A percentile compares a stretch with the other conserved stretches of the same genome.
Evolutionary conservation across 1,140 invertebrate genomes (phyloP).

Genomic region (Zaprionus camerounensis): DNA sequence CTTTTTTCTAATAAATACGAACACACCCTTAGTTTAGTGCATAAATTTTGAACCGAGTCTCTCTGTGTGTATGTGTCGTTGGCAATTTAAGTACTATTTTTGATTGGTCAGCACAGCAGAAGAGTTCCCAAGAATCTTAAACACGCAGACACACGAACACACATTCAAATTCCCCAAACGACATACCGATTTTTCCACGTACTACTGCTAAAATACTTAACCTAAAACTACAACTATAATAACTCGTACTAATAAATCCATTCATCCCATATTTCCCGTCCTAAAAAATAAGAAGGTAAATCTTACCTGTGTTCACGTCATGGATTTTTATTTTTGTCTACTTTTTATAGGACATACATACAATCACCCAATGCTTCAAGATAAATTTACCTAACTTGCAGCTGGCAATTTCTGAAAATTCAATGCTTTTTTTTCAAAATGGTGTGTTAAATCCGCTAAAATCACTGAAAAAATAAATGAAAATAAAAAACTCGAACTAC

Average conservation of each 20-base stretch:
- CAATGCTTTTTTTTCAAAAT: conserved; percentile 58
- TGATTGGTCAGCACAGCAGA: conserved; percentile 63
- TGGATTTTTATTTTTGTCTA: conserved; percentile 57
- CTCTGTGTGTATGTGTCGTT: conserved; percentile 67
- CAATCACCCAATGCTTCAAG: conserved; percentile 63
- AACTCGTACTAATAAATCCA: conserved; percentile 17
- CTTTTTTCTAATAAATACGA: conserved; percentile 40
- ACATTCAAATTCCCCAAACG: conserved; percentile 3
- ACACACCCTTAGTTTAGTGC: conserved; percentile 39
- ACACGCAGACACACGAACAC: conserved; percentile 12
- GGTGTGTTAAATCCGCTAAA: conserved; percentile 73
- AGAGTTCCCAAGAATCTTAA: conserved; percentile 41
- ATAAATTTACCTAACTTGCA: conserved; percentile 52
- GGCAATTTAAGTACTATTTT: conserved; percentile 41
- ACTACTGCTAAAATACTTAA: conserved; percentile 4
- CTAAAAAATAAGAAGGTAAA: conserved; percentile 17
- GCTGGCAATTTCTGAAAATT: conserved; percentile 48
- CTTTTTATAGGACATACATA: conserved; percentile 63
- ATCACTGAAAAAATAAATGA: conserved; percentile 40
- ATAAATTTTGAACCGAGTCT: conserved; percentile 50
- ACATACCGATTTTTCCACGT: conserved; percentile 10
- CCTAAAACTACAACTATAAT: not conserved
- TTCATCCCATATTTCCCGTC: conserved; percentile 27
- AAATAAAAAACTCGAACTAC: conserved; percentile 14
- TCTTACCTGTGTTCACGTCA: conserved; percentile 45